Evolutionary conservation across 1,140 invertebrate species (phyloP), one percentile per base, ranked within the genome.

Genomic region (Lordiphosa mommai): DNA sequence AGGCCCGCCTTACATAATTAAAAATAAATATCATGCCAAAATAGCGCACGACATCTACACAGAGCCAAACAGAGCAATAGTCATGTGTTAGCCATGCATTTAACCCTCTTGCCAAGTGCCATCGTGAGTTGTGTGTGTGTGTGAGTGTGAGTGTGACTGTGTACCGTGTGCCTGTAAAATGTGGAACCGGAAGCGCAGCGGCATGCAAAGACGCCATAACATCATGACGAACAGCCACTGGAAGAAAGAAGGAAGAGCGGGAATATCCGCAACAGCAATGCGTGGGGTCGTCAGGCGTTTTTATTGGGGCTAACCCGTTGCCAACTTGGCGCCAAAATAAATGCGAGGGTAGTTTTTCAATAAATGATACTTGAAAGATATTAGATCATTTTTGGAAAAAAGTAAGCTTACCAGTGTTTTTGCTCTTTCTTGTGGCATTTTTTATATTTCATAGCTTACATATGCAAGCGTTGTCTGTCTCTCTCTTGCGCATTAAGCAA

Each of bases 131-230:
- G 20, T 48, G 40, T 53, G 33, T 36, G 13, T 16, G 36, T 36
- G 37, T n/a, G n/a, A n/a, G 37, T 44, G 37, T 14, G 23, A 10
- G 14, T 51, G 53, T 60, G 20, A n/a, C n/a, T n/a, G n/a, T n/a
- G n/a, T n/a, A n/a, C n/a, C 23, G 4, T n/a, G 7, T 32, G 44
- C 8, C n/a, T 12, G 13, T 14, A 8, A 13, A 23, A 29, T 48
- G 44, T 32, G 29, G 29, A 32, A 67, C 66, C 72, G 72, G 76
- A 80, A 80, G 61, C 61, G 53, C 71, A 84, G 53, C 76, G 60
- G 72, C 76, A 80, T 80, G 76, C 72, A 63, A 84, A 84, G 72
- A 55, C 72, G 76, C 76, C 76, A 80, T 80, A 80, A 80, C 60
- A 33, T 46, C 65, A 61, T 70, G 70, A 58, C 43, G 49, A 66